Percentiles rank a stretch among this genome's conserved stretches.
phyloP scores from a whole-genome alignment of 2,797 vertebrate species.

The Brachymystax lenok region DNA sequence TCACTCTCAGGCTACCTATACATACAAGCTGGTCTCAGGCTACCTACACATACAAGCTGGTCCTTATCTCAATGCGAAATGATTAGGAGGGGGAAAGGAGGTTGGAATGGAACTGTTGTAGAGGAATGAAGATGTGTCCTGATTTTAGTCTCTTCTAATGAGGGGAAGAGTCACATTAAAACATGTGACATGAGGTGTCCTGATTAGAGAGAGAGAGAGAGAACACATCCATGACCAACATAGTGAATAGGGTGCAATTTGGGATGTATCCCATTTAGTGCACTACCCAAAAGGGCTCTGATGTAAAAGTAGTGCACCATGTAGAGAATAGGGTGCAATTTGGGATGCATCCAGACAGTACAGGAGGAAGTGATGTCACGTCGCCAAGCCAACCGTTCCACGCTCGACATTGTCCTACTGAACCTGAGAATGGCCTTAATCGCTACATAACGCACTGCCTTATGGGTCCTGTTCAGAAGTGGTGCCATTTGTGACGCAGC shows the following conservation, averaged over 20 bases:
- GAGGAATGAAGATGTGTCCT: not conserved
- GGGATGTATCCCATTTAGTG: not conserved
- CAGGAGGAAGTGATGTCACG: conserved; percentile 1
- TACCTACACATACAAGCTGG: conserved; percentile 31
- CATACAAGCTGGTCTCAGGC: too few species aligned
- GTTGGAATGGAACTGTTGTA: conserved; percentile 35
- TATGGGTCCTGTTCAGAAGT: not conserved
- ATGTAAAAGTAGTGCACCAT: not conserved
- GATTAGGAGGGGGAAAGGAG: conserved; percentile 22
- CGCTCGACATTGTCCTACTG: conserved; percentile 6
- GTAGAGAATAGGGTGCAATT: not conserved
- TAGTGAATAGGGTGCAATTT: not conserved
- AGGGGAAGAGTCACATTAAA: conserved; percentile 67
- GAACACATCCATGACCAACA: conserved; percentile 4
- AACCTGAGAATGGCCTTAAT: conserved; percentile 11
- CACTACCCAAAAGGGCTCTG: not conserved
- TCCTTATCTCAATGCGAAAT: conserved; percentile 26
- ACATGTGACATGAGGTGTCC: conserved; percentile 58
- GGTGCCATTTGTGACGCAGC: not conserved
- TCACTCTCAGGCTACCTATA: conserved; percentile 28
- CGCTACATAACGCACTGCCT: not conserved
- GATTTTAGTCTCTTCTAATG: conserved; percentile 24
- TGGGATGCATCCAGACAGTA: not conserved
- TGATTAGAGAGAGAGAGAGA: conserved; percentile 15
- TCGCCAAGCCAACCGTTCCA: conserved; percentile 23